A percentile compares a stretch with the other conserved stretches of the same genome.
Evolutionary conservation across 1,140 invertebrate genomes (phyloP).

Genomic region (Anadara kagoshimensis): DNA sequence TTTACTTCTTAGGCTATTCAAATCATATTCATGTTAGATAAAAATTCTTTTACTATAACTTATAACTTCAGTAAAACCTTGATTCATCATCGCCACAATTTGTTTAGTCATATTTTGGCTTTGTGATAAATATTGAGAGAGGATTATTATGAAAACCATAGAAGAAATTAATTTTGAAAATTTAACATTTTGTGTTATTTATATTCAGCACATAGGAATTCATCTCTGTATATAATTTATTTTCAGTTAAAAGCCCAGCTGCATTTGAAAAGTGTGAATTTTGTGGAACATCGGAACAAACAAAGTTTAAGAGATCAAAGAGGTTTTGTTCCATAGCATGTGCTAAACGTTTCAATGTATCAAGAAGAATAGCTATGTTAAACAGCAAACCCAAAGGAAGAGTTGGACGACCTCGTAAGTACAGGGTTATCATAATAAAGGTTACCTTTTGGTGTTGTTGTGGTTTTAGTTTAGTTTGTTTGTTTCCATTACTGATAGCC

Average conservation of each 20-base stretch:
- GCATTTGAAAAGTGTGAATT: slow-evolving; percentile 79
- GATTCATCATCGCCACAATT: too few species aligned
- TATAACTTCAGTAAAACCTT: too few species aligned
- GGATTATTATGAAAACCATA: too few species aligned
- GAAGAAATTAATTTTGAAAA: too few species aligned
- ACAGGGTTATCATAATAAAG: background rate
- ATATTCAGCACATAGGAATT: too few species aligned
- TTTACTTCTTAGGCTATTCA: too few species aligned
- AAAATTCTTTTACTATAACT: too few species aligned
- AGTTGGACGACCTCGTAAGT: slow-evolving; percentile 26
- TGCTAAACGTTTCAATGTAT: slow-evolving; percentile 80
- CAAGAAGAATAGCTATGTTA: slow-evolving; percentile 70
- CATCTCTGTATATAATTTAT: background rate
- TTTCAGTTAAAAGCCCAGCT: slow-evolving; percentile 4
- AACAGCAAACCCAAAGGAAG: slow-evolving; percentile 38
- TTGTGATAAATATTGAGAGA: too few species aligned
- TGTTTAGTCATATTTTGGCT: too few species aligned
- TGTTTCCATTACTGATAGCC: too few species aligned
- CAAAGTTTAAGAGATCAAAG: slow-evolving; percentile 83
- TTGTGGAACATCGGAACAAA: slow-evolving; percentile 83
- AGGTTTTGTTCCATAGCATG: slow-evolving; percentile 86
- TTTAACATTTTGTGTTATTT: too few species aligned
- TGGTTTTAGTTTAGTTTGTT: background rate
- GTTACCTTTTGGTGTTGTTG: background rate
- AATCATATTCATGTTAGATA: too few species aligned